These are phyloP conservation scores for Pterobdella sp. DNA, from an alignment of 2,888 invertebrate genomes.

Conservation along the genomic window DNA sequence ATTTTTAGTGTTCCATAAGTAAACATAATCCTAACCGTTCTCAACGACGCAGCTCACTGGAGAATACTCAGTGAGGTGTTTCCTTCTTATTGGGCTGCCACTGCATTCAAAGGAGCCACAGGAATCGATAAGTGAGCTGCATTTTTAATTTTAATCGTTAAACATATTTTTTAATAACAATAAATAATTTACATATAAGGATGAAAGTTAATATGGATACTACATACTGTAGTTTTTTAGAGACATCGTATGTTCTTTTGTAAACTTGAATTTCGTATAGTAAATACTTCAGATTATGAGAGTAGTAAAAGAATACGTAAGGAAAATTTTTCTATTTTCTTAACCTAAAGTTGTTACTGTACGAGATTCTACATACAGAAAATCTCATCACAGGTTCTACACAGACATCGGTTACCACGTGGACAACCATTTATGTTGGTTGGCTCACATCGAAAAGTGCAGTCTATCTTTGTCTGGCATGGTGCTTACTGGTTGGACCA, in stretches of 20 bases:
- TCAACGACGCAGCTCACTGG: slow-evolving; percentile 49
- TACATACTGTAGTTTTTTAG: too few relatives aligned
- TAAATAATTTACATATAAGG: too few relatives aligned
- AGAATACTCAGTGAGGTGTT: slow-evolving; percentile 62
- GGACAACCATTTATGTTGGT: background rate
- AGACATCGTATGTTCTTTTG: too few relatives aligned
- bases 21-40: background rate
- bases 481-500: slow-evolving; percentile 53
- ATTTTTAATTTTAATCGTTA: too few relatives aligned
- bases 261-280: too few relatives aligned
- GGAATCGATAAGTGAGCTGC: slow-evolving; percentile 63
- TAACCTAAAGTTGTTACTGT: too few relatives aligned
- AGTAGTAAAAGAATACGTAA: too few relatives aligned
- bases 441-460: slow-evolving; percentile 36
- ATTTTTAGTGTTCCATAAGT: too few relatives aligned
- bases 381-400: background rate
- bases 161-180: too few relatives aligned
- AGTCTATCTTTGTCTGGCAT: slow-evolving; percentile 43
- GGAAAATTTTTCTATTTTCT: too few relatives aligned
- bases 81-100: slow-evolving; percentile 67
- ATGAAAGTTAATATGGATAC: too few relatives aligned
- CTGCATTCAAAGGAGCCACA: slow-evolving; percentile 79
- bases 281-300: too few relatives aligned
- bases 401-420: slow-evolving; percentile 62
- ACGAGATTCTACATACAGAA: background rate